phyloP scores from a whole-genome alignment of 2,888 invertebrate genomes.

The Magallana nippona region DNA sequence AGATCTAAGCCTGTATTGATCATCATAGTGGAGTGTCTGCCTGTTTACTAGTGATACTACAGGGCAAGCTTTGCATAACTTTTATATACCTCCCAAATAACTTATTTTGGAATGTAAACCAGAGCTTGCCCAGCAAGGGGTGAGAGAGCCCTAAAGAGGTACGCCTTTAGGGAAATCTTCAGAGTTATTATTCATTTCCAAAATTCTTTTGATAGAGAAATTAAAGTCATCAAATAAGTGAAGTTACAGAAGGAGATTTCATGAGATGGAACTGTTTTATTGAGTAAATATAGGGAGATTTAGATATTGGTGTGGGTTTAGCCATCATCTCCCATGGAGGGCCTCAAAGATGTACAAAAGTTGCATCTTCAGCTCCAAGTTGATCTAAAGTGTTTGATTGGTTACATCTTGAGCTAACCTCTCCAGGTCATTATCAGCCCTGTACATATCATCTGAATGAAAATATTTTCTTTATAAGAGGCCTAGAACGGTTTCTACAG shows the following conservation, averaged over 20 bases:
- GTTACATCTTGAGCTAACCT: conserved; percentile 26
- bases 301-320: too few species aligned
- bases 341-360: conserved; percentile 1
- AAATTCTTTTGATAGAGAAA: too few species aligned
- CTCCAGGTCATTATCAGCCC: conserved; percentile 25
- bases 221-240: too few species aligned
- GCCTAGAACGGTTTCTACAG: conserved; percentile 14
- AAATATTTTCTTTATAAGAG: conserved; percentile 16
- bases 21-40: neutral
- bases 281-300: too few species aligned
- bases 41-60: neutral
- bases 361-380: conserved; percentile 32
- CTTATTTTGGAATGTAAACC: conserved; percentile 13
- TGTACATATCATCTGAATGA: conserved; percentile 31
- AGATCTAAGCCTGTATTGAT: neutral
- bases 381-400: conserved; percentile 32
- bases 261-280: too few species aligned
- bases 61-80: neutral
- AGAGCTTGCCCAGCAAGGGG: conserved; percentile 17
- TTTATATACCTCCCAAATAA: conserved; percentile 22
- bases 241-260: too few species aligned
- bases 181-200: too few species aligned
- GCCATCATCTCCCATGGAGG: conserved; percentile 8
- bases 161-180: too few species aligned
- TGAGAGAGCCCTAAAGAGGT: neutral